These are phyloP conservation scores for Luscinia luscinia DNA, from an alignment of 2,797 vertebrate species.

Conservation along the genomic window DNA sequence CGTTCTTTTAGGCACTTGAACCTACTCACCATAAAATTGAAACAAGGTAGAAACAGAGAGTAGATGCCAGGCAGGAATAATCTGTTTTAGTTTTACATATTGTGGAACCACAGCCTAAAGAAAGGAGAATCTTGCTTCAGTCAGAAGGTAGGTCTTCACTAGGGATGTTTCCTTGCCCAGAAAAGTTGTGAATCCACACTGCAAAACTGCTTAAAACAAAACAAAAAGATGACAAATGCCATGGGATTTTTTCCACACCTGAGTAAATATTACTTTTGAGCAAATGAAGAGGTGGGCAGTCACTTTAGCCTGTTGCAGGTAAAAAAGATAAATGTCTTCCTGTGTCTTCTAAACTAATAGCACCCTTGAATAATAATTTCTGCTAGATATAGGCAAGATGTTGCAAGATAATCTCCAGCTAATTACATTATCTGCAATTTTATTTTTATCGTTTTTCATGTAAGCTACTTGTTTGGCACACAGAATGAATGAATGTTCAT, in stretches of 20 bases:
- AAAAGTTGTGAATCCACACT: not conserved
- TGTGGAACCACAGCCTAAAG: not conserved
- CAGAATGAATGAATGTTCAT: not conserved
- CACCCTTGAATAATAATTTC: not conserved
- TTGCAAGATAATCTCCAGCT: not conserved
- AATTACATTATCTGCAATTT: not conserved
- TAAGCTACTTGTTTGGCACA: not conserved
- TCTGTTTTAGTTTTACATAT: not conserved
- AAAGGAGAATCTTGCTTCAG: not conserved
- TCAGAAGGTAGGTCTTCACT: not conserved
- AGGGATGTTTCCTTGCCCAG: not conserved
- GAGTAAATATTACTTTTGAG: not conserved
- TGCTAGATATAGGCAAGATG: not conserved
- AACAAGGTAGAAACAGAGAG: not conserved
- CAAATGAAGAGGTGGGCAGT: not conserved
- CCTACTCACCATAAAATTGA: not conserved
- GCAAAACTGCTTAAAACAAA: not conserved
- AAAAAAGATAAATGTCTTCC: not conserved
- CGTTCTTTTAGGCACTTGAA: not conserved
- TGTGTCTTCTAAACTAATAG: not conserved
- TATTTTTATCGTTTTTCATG: not conserved
- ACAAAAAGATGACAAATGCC: not conserved
- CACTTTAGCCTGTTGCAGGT: not conserved
- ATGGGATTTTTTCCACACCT: accelerated
- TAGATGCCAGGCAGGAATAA: not conserved